Evolutionary conservation across 1,140 invertebrate genomes (phyloP), one percentile per base, ranked within the genome.

Genomic region (Dendroctonus valens): DNA sequence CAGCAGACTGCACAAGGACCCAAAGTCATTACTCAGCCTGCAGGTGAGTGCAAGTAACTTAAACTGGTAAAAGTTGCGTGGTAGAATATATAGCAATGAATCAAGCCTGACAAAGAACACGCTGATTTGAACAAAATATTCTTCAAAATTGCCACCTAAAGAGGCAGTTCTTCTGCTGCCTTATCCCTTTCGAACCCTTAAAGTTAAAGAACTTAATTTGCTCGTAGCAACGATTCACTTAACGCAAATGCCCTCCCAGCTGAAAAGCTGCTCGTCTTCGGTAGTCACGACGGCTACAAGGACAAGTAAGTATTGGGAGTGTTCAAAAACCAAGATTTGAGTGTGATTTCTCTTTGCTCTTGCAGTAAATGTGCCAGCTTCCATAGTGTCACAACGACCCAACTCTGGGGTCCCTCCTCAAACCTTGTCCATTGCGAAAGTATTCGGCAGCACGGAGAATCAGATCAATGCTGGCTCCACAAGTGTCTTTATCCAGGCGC

Each of bases 1-100:
- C 62, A 73, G 8, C 64, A 74, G n/a, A 68, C 72, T 37, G 69
- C 70, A n/a, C 74, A 76, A 59, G 70, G 68, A 3, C 66, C 76
- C 54, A 77, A 77, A 69, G 75, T 77, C 59, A 77, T 77, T 37
- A 73, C 74, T 7, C 75, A 76, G 64, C 69, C 75, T n/a, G 62
- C 70, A 51, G 74, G 72, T 59, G 46, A 55, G 73, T 72, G 73
- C 74, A 72, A 15, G n/a, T n/a, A n/a, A n/a, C n/a, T n/a, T n/a
- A n/a, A n/a, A n/a, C n/a, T n/a, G n/a, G n/a, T n/a, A n/a, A n/a
- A n/a, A n/a, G 37, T 14, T 52, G 41, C 14, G 44, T 46, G 12
- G 9, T 46, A 12, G 8, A 46, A 11, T 46, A 12, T 4, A 46
- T 46, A 11, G 9, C 12, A 46, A 46, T 46, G 44, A 46, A 12